Percentiles rank a stretch among this genome's conserved stretches.
Evolutionary conservation across 2,797 vertebrate species (phyloP).

Genomic region (Trematomus bernacchii): DNA sequence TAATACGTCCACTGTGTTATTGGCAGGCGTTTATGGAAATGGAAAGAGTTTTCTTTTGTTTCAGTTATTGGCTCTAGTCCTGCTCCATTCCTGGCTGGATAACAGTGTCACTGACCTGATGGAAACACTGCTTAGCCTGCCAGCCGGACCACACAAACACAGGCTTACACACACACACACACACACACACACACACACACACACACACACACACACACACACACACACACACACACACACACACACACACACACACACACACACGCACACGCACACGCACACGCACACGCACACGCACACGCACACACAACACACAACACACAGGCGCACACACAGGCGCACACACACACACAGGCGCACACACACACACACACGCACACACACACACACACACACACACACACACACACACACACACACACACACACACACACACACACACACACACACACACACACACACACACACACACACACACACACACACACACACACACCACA

Average conservation of each 20-base stretch:
- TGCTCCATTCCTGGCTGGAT: slow-evolving; percentile 48
- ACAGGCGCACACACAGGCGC: too few relatives aligned
- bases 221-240: background rate
- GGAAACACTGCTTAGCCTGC: slow-evolving; percentile 52
- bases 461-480: background rate
- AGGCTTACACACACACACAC: background rate
- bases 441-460: too few relatives aligned
- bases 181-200: slow-evolving; percentile 16
- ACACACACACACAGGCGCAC: slow-evolving; percentile 14
- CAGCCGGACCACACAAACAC: slow-evolving; percentile 18
- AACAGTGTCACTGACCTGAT: slow-evolving; percentile 57
- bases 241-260: background rate
- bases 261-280: background rate
- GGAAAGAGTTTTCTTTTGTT: slow-evolving; percentile 47
- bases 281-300: background rate
- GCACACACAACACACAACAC: background rate
- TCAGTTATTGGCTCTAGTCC: slow-evolving; percentile 25
- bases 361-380: background rate
- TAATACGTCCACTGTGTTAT: slow-evolving; percentile 34
- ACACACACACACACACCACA: background rate
- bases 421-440: slow-evolving; percentile 25
- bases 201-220: slow-evolving; percentile 11
- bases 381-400: background rate
- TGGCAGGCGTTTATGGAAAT: slow-evolving; percentile 37
- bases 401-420: slow-evolving; percentile 1